phyloP scores from a whole-genome alignment of 2,888 invertebrate species.

The Rhagium mordax region DNA sequence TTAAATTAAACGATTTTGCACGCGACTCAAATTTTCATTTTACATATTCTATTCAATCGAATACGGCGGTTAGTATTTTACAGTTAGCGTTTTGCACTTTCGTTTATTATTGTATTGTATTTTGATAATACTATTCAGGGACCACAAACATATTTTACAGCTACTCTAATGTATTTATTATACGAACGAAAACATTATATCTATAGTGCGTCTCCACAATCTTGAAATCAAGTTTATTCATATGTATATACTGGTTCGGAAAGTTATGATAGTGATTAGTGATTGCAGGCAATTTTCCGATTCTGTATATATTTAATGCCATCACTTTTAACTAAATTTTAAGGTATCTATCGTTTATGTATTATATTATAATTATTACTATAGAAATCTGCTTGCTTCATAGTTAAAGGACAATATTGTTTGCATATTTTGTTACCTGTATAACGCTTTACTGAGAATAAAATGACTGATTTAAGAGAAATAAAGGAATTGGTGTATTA shows the following conservation, averaged over 20 bases:
- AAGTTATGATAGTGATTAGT: too few relatives aligned
- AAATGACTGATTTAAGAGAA: constrained; percentile 31
- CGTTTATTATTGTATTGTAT: neutral
- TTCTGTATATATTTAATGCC: too few relatives aligned
- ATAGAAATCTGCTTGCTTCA: neutral
- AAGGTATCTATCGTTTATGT: neutral
- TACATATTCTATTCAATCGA: neutral
- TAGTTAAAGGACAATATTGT: constrained; percentile 17
- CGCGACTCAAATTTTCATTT: neutral
- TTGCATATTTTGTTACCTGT: constrained; percentile 1
- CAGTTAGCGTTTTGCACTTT: neutral
- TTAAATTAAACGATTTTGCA: neutral
- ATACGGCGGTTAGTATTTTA: neutral
- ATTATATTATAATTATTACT: neutral
- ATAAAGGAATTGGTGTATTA: constrained; percentile 40
- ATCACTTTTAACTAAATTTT: neutral
- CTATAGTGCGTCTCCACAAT: constrained; percentile 13
- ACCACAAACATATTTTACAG: constrained; percentile 36
- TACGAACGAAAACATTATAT: neutral
- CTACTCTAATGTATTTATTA: neutral
- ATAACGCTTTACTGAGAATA: constrained; percentile 2
- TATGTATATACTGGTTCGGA: too few relatives aligned
- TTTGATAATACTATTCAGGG: constrained; percentile 32
- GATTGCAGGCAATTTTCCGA: too few relatives aligned
- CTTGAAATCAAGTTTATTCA: neutral